Evolutionary conservation across 1,140 invertebrate species (phyloP), one percentile per base, ranked within the genome.

Genomic region (Pseudomyrmex sp.): DNA sequence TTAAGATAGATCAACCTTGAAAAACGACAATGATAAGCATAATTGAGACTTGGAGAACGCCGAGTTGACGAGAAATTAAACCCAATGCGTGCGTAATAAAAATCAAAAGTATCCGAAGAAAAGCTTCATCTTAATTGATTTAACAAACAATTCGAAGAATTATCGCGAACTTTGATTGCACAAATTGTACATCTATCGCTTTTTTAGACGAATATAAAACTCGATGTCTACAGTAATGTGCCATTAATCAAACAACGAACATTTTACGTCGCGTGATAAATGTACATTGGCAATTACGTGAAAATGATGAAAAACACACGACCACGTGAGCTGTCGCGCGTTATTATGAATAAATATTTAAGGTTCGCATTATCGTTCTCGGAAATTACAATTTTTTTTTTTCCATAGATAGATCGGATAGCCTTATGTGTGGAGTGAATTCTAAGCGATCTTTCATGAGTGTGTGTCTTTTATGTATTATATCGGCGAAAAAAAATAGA

Each of bases 241-340:
- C 2, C 50, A 77, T 77, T 77, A 77, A 77, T 76, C 62, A 66
- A 12, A 13, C 18, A 68, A 50, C 9, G 18, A 56, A 12, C 8
- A 15, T 15, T 18, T 66, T 77, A 56, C 20, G 35, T 66, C 59
- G 5, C 35, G 54, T 7, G 1, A 66, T 77, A 66, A 77, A 77
- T 26, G 63, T 15, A 76, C 12, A 76, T 44, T 15, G 1, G 61
- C 61, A 66, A 68, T 77, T 77, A 77, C 48, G 26, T 66, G 65
- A 77, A 77, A 68, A 68, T n/a, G 62, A 77, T 35, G 35, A 77
- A 77, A 26, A 52, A 52, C 26, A 48, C 48, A 15, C 54, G 48
- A n/a, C n/a, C 10, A 44, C 26, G 46, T 50, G 74, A n/a, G 44
- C 8, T 68, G 26, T 65, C 23, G 23, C 12, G 52, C 10, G 35